A percentile compares a stretch with the other conserved stretches of the same genome.
These are phyloP conservation scores for Zenarchopterus dispar DNA, from an alignment of 2,797 vertebrate genomes.

Conservation along the genomic window DNA sequence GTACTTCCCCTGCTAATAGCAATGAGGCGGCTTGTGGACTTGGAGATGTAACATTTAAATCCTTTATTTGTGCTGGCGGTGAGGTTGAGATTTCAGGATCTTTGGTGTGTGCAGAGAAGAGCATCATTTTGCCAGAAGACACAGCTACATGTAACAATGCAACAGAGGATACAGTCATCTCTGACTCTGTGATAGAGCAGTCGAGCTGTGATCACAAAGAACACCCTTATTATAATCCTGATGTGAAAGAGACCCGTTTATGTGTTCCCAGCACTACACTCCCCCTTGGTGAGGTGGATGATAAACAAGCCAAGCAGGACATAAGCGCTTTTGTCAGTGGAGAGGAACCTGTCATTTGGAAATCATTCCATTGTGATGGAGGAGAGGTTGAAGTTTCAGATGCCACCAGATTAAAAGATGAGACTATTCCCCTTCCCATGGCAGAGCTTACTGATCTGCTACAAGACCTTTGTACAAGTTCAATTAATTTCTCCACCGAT, in stretches of 20 bases:
- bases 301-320: not conserved
- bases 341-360: slow-evolving; percentile 49
- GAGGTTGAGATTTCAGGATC: slow-evolving; percentile 66
- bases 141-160: slow-evolving; percentile 16
- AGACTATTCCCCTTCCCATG: slow-evolving; percentile 49
- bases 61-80: slow-evolving; percentile 67
- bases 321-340: not conserved
- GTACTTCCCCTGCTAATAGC: not conserved
- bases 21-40: slow-evolving; percentile 10
- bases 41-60: slow-evolving; percentile 72
- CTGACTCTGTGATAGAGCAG: slow-evolving; percentile 39
- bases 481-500: slow-evolving; percentile 10
- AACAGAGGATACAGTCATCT: slow-evolving; percentile 40
- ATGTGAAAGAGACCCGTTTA: slow-evolving; percentile 9
- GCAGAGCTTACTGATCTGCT: slow-evolving; percentile 10
- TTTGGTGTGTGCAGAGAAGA: slow-evolving; percentile 47
- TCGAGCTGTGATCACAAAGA: slow-evolving; percentile 52
- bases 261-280: not conserved
- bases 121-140: slow-evolving; percentile 53
- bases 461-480: slow-evolving; percentile 32
- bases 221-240: slow-evolving; percentile 59
- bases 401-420: slow-evolving; percentile 39
- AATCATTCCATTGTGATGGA: slow-evolving; percentile 56
- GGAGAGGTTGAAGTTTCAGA: slow-evolving; percentile 69
- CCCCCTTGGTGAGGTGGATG: slow-evolving; percentile 5